Percentiles rank a stretch among this genome's conserved stretches.
phyloP scores from a whole-genome alignment of 2,888 invertebrate species.

The Synergus laeviventris region DNA sequence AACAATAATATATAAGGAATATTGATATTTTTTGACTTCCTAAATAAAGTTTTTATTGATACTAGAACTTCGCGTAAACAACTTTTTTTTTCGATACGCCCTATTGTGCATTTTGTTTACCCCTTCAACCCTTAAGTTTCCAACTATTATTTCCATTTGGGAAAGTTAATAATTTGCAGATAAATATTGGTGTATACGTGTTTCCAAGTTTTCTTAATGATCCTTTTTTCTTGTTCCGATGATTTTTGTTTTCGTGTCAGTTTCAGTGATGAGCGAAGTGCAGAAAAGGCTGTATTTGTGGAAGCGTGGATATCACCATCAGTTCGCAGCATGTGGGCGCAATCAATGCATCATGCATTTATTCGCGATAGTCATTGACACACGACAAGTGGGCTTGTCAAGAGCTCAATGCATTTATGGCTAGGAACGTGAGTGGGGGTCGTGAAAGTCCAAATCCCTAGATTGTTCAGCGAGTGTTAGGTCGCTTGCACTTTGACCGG shows the following conservation, averaged over 20 bases:
- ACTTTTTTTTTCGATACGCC: no score
- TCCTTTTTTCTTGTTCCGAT: not conserved
- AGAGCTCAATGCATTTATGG: slow-evolving; percentile 40
- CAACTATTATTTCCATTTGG: no score
- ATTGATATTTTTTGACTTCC: no score
- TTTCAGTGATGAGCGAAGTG: not conserved
- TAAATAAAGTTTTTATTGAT: no score
- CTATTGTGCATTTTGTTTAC: no score
- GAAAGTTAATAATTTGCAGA: no score
- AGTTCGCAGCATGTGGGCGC: not conserved
- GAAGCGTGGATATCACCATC: slow-evolving; percentile 16
- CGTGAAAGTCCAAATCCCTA: slow-evolving; percentile 57
- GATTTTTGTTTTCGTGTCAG: slow-evolving; percentile 4
- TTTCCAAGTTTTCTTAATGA: slow-evolving; percentile 20
- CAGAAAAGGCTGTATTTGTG: slow-evolving; percentile 8
- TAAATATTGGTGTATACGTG: no score
- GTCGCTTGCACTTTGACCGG: slow-evolving; percentile 58
- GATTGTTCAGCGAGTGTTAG: slow-evolving; percentile 56
- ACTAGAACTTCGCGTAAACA: no score
- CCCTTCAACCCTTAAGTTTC: no score
- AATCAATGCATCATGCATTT: slow-evolving; percentile 14
- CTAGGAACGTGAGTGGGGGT: slow-evolving; percentile 57
- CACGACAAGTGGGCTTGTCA: slow-evolving; percentile 15
- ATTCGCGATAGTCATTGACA: slow-evolving; percentile 33
- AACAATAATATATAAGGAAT: no score